Conservation (phyloP, 2,797 vertebrate genomes). For the Anomalospiza imberbis region DNA sequence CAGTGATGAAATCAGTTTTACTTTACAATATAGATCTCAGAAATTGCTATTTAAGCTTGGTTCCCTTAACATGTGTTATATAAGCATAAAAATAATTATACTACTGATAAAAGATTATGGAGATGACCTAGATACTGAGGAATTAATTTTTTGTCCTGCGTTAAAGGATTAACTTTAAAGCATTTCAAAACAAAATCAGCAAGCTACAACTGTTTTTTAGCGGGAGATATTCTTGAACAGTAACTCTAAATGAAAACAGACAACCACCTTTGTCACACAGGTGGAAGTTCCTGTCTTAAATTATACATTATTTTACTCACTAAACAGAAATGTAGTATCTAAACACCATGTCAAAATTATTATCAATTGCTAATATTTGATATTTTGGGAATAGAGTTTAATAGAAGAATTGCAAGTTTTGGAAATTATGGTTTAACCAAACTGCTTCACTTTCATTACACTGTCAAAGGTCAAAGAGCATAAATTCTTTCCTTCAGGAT, state of each 20-base stretch:
- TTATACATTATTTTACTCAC: neutral
- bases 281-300: neutral
- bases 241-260: neutral
- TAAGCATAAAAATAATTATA: neutral
- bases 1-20: neutral
- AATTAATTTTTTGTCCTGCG: neutral
- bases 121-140: neutral
- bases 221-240: neutral
- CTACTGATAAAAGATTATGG: neutral
- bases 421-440: neutral
- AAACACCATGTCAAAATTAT: neutral
- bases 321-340: neutral
- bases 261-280: neutral
- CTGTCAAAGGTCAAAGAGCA: neutral
- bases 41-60: neutral
- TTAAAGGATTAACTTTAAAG: neutral
- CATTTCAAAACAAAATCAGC: neutral
- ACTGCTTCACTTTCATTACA: neutral
- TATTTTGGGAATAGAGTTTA: neutral
- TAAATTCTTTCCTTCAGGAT: neutral
- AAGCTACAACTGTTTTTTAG: neutral
- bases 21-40: neutral
- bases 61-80: neutral
- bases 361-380: neutral
- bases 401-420: neutral